Evolutionary conservation across 2,888 invertebrate species (phyloP), one percentile per base, ranked within the genome.

Genomic region (Candidula unifasciata): DNA sequence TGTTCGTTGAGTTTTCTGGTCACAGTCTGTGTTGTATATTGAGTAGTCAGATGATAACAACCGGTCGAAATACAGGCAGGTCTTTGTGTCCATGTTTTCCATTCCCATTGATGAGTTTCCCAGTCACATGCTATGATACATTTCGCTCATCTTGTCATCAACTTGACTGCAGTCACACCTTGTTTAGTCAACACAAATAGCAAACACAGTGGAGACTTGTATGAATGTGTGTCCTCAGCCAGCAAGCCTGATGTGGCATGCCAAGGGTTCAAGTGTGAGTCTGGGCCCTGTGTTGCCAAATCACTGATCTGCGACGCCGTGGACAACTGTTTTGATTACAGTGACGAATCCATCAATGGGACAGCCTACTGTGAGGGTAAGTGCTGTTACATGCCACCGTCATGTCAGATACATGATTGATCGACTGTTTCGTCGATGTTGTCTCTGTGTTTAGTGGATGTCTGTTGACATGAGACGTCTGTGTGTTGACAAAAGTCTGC

Each of bases 321-420:
- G 3, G 86, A 87, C 78, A 88, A 88, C 80, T 88, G 88, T 57
- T 86, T 86, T 60, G 88, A 88, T 79, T 77, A 77, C 79, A 87
- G 83, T 13, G 88, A 88, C 57, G 88, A 88, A 83, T 80, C 85
- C 2, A 83, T 64, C 18, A 88, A 87, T 60, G 83, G 86, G 16
- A 84, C 87, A 3, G 83, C 87, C 6, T 80, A 85, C 21, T 88
- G 88, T 77, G 78, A 85, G 24, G 85, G 88, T 88, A 84, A 83
- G 64, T 44, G 21, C 27, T 74, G 30, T 30, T 16, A 2, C 54
- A 33, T 54, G 54, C 33, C 8, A n/a, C 30, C 2, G 27, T 74
- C 30, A 54, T 52, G 73, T 16, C 27, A 24, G n/a, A 27, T 16
- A 8, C n/a, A 3, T 74, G 74, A 54, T 54, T 57, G 54, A 33